Percentiles rank a stretch among this genome's conserved stretches.
Conservation (phyloP, 2,797 vertebrate species). For the Agapornis canus region DNA sequence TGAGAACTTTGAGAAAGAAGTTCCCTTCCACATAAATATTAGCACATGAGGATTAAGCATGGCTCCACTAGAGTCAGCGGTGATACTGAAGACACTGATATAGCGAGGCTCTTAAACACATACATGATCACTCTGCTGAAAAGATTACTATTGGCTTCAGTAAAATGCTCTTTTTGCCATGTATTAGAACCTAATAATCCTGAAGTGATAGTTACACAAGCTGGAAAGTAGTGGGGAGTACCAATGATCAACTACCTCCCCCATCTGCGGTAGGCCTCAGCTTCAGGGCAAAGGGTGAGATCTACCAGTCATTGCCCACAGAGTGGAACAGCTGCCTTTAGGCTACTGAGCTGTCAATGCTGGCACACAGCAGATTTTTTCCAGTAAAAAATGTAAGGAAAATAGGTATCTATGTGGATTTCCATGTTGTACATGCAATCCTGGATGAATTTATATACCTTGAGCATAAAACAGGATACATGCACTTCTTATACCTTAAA, state of each 20-base stretch:
- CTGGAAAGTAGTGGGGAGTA: background rate
- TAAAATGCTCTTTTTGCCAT: background rate
- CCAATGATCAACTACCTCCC: background rate
- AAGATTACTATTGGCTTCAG: background rate
- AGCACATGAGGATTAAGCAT: background rate
- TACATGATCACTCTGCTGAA: background rate
- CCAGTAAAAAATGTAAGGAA: background rate
- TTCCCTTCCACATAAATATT: background rate
- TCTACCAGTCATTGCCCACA: accelerated
- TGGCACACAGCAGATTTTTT: background rate
- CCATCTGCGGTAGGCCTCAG: accelerated
- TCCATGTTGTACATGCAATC: background rate
- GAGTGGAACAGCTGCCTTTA: accelerated
- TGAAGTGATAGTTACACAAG: background rate
- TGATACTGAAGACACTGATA: background rate
- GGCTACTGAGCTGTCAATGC: accelerated
- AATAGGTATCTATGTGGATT: background rate
- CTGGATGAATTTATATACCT: background rate
- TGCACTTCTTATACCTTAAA: background rate
- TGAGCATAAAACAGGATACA: background rate
- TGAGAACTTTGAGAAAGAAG: background rate
- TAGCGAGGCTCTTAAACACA: background rate
- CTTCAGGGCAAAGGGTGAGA: background rate
- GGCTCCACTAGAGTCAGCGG: background rate
- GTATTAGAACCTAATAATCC: background rate